Conservation (phyloP, 1,140 invertebrate genomes). For the Macrobrachium nipponense region DNA sequence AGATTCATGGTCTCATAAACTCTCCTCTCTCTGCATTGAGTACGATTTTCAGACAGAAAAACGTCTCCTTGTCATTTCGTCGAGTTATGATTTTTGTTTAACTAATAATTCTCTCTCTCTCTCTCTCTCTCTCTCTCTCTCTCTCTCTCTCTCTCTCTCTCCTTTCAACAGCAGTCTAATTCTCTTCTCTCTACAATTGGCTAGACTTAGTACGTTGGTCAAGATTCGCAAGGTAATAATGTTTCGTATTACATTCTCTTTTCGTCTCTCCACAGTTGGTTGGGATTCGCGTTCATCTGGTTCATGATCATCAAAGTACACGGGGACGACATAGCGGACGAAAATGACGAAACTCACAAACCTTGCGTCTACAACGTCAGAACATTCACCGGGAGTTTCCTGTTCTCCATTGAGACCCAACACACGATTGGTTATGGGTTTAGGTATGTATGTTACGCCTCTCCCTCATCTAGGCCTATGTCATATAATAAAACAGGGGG, state of each 20-base stretch:
- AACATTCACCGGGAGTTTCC: constrained; percentile 68
- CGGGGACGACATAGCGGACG: constrained; percentile 72
- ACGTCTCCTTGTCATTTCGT: no score
- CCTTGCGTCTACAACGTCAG: constrained; percentile 68
- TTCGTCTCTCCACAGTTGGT: constrained; percentile 36
- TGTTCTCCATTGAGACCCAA: constrained; percentile 70
- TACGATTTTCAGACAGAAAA: no score
- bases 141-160: constrained; percentile 10
- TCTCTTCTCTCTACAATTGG: background rate
- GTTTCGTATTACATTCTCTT: background rate
- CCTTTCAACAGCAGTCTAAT: background rate
- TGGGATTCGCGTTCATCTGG: constrained; percentile 68
- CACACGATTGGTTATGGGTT: constrained; percentile 70
- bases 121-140: background rate
- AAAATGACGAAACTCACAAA: constrained; percentile 64
- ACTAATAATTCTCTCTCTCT: no score
- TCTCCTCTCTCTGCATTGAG: no score
- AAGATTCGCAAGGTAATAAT: background rate
- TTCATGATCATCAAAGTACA: constrained; percentile 71
- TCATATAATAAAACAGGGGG: no score
- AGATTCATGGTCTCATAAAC: no score
- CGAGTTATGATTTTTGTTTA: background rate
- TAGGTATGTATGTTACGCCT: constrained; percentile 8
- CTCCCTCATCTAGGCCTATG: background rate
- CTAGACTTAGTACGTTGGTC: background rate